phyloP scores from a whole-genome alignment of 2,888 invertebrate species.

The Acanthosepion pharaonis region DNA sequence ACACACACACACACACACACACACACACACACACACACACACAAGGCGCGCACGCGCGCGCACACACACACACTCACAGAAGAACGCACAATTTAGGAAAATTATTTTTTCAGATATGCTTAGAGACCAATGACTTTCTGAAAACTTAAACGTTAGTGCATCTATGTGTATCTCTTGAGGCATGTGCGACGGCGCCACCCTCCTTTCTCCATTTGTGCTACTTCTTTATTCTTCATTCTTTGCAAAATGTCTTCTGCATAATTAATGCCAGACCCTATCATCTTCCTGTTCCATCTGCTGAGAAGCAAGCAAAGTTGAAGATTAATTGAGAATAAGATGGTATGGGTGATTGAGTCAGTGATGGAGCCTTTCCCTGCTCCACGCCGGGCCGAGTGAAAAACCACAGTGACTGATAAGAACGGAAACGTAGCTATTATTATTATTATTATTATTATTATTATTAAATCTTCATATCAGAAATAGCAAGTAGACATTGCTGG shows the following conservation, averaged over 20 bases:
- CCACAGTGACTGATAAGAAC: not conserved
- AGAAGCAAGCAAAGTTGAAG: not conserved
- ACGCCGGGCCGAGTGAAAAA: not conserved
- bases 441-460: constrained; percentile 33
- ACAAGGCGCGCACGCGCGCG: too few relatives aligned
- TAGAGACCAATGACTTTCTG: too few relatives aligned
- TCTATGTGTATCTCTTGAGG: too few relatives aligned
- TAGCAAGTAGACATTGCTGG: not conserved
- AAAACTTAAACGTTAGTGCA: too few relatives aligned
- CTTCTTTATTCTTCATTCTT: not conserved
- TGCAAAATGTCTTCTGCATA: not conserved
- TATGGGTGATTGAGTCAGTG: not conserved
- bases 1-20: too few relatives aligned
- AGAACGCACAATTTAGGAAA: too few relatives aligned
- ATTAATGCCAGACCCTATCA: constrained; percentile 20
- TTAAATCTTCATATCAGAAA: not conserved
- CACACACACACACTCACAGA: too few relatives aligned
- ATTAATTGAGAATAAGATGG: constrained; percentile 11
- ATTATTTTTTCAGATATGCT: too few relatives aligned
- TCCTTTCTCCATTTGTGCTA: not conserved
- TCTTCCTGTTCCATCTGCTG: not conserved
- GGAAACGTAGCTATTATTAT: not conserved
- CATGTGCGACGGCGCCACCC: too few relatives aligned
- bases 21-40: too few relatives aligned
- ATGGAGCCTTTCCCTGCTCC: not conserved